phyloP scores from a whole-genome alignment of 2,888 invertebrate species.

The Eristalis arbustorum region DNA sequence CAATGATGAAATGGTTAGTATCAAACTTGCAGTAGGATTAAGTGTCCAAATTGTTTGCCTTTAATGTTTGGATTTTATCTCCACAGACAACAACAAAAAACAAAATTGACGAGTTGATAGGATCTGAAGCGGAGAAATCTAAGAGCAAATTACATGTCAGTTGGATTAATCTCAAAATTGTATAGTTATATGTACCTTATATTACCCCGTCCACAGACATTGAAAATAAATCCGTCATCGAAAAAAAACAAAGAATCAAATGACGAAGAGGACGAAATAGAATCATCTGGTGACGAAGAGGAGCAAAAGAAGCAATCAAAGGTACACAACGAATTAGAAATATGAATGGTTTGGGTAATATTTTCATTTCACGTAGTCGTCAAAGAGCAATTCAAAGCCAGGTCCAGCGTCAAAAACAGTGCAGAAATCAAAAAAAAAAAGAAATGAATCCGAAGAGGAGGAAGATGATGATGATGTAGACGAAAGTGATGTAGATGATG shows the following conservation, averaged over 20 bases:
- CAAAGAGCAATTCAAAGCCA: background rate
- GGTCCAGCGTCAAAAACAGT: background rate
- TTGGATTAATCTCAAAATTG: background rate
- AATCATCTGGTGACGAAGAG: background rate
- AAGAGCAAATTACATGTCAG: background rate
- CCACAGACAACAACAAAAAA: background rate
- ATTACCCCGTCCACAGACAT: conserved; percentile 5
- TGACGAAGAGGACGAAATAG: conserved; percentile 37
- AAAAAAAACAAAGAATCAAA: conserved; percentile 24
- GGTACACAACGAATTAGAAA: background rate
- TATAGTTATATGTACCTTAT: background rate
- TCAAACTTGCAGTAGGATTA: conserved; percentile 18
- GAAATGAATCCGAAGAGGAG: conserved; percentile 44
- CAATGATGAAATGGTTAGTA: conserved; percentile 36
- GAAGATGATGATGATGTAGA: conserved; percentile 77
- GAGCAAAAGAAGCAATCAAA: background rate
- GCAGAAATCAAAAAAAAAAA: background rate
- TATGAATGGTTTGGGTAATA: background rate
- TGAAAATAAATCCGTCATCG: conserved; percentile 36
- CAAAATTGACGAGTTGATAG: conserved; percentile 1
- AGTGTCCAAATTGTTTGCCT: background rate
- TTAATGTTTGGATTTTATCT: background rate
- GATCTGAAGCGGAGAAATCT: background rate
- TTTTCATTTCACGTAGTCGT: background rate
- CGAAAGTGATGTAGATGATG: conserved; percentile 77